phyloP scores from a whole-genome alignment of 1,140 invertebrate species.

The Bombus sibiricus region DNA sequence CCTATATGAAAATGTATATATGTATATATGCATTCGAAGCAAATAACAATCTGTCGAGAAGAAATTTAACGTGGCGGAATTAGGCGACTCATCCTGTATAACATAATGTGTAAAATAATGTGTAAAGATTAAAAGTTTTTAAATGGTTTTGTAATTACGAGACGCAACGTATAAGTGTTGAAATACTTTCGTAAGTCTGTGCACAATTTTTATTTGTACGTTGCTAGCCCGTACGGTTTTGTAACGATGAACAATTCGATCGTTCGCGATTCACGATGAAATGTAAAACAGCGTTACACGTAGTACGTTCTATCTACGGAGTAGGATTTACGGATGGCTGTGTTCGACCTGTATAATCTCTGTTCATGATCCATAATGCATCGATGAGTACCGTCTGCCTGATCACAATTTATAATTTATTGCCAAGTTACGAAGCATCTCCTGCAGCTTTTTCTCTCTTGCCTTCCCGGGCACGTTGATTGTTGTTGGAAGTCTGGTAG shows the following conservation, averaged over 20 bases:
- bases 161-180: too few species aligned
- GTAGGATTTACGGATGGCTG: conserved; percentile 31
- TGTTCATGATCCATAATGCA: conserved; percentile 68
- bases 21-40: too few species aligned
- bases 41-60: too few species aligned
- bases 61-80: too few species aligned
- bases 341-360: conserved; percentile 55
- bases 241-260: conserved; percentile 28
- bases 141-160: too few species aligned
- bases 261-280: conserved; percentile 22
- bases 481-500: conserved; percentile 40
- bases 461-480: conserved; percentile 27
- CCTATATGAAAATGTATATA: too few species aligned
- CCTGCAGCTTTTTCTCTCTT: conserved; percentile 20
- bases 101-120: too few species aligned
- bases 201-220: neutral
- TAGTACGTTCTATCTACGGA: conserved; percentile 11
- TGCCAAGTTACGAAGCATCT: conserved; percentile 62
- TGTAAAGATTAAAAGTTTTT: too few species aligned
- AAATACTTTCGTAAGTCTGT: neutral
- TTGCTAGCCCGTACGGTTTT: neutral
- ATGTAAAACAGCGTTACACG: conserved; percentile 33
- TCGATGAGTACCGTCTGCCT: conserved; percentile 60
- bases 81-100: too few species aligned
- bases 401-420: conserved; percentile 72